phyloP scores from a whole-genome alignment of 2,797 vertebrate species.

The Gorsachius magnificus region DNA sequence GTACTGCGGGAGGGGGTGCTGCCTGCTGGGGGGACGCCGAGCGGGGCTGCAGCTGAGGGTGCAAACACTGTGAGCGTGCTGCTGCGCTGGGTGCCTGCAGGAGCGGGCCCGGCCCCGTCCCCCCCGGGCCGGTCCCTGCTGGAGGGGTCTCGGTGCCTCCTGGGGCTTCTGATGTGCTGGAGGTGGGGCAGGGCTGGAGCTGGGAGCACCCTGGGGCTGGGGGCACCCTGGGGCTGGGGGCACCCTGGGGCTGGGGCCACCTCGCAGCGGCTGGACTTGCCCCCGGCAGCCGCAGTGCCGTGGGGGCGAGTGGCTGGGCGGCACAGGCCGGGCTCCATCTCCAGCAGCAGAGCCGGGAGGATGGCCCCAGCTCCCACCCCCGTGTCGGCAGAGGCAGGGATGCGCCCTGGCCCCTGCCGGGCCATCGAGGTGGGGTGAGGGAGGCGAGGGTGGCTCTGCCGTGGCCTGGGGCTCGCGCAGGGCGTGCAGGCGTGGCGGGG shows the following conservation, averaged over 20 bases:
- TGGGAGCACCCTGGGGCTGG: not conserved
- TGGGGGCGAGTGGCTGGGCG: rapidly evolving
- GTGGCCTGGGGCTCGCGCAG: not conserved
- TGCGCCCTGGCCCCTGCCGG: rapidly evolving
- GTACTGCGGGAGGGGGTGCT: not conserved
- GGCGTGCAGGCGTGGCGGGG: not conserved
- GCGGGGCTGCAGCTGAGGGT: not conserved
- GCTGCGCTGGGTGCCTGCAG: not conserved
- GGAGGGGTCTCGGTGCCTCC: not conserved
- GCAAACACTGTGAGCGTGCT: rapidly evolving
- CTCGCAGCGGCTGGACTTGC: not conserved
- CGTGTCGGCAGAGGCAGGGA: not conserved
- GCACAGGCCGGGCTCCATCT: not conserved
- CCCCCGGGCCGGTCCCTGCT: not conserved
- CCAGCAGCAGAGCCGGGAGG: not conserved
- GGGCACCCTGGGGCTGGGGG: not conserved
- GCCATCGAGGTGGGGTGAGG: not conserved
- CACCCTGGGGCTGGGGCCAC: not conserved
- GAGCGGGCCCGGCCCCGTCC: not conserved
- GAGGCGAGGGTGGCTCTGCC: not conserved
- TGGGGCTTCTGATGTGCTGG: not conserved
- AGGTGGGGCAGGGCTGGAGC: not conserved
- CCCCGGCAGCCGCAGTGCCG: rapidly evolving
- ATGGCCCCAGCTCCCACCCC: not conserved
- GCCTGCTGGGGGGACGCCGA: not conserved